These are phyloP conservation scores for Ryuthela nishihirai DNA, from an alignment of 2,888 invertebrate genomes.

Conservation along the genomic window DNA sequence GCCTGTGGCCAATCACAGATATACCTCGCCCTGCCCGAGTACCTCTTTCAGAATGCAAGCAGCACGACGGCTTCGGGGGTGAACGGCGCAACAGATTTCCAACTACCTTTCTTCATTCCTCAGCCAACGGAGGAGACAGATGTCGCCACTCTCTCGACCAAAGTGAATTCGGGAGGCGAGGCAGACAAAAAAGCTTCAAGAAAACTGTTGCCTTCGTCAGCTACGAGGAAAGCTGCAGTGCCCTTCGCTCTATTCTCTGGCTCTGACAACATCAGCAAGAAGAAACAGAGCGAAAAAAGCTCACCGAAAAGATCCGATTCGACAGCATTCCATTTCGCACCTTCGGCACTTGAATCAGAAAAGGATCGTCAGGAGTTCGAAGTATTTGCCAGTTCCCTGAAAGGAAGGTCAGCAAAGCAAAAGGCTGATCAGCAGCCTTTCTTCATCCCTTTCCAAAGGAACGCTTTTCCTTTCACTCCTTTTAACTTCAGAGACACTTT, in stretches of 20 bases:
- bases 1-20: conserved; percentile 17
- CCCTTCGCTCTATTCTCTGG: too few relatives aligned
- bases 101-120: conserved; percentile 9
- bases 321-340: too few relatives aligned
- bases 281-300: too few relatives aligned
- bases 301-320: too few relatives aligned
- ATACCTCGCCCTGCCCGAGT: conserved; percentile 14
- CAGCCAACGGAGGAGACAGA: conserved; percentile 1
- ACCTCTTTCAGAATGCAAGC: conserved; percentile 4
- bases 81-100: conserved; percentile 20
- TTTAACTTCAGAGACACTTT: conserved; percentile 26
- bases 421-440: too few relatives aligned
- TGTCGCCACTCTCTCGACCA: conserved; percentile 5
- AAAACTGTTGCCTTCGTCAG: too few relatives aligned
- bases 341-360: too few relatives aligned
- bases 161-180: conserved; percentile 2
- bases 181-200: too few relatives aligned
- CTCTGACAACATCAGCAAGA: too few relatives aligned
- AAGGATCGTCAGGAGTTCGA: conserved; percentile 6
- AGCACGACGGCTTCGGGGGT: conserved; percentile 22
- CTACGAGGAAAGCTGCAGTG: too few relatives aligned
- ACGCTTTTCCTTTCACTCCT: not conserved
- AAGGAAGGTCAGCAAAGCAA: conserved; percentile 7
- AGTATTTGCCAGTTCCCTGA: conserved; percentile 19
- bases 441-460: not conserved